Percentiles rank a stretch among this genome's conserved stretches.
Evolutionary conservation across 2,797 vertebrate species (phyloP).

Genomic region (Chelon labrosus): DNA sequence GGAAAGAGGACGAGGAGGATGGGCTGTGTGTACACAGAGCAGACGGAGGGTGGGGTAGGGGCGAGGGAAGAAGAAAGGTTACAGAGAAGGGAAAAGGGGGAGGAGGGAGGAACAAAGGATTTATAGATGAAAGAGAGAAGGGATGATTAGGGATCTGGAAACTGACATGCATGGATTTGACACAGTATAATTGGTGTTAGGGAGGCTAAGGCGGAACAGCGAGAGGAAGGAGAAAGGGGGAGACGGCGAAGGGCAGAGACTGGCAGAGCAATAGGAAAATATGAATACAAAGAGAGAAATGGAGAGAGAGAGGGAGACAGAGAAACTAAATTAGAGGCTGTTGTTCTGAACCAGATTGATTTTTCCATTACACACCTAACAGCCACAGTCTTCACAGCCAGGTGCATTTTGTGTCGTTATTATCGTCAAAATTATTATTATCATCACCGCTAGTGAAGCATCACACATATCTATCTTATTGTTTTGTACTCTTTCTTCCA

Average conservation of each 20-base stretch:
- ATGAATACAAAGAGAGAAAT: slow-evolving; percentile 42
- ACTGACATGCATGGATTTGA: slow-evolving; percentile 82
- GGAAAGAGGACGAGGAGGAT: slow-evolving; percentile 57
- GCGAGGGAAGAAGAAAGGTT: slow-evolving; percentile 69
- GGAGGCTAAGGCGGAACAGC: slow-evolving; percentile 61
- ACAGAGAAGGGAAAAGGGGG: slow-evolving; percentile 54
- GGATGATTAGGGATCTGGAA: slow-evolving; percentile 81
- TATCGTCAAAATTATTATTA: neutral
- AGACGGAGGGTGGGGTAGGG: slow-evolving; percentile 55
- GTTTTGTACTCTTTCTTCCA: neutral
- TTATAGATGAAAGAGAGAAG: slow-evolving; percentile 78
- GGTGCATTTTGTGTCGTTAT: slow-evolving; percentile 13
- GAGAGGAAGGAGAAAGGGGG: slow-evolving; percentile 34
- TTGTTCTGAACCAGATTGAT: slow-evolving; percentile 22
- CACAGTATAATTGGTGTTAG: slow-evolving; percentile 80
- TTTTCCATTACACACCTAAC: slow-evolving; percentile 32
- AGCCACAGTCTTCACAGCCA: slow-evolving; percentile 7
- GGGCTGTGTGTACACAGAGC: slow-evolving; percentile 40
- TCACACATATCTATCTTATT: neutral
- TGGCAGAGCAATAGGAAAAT: slow-evolving; percentile 30
- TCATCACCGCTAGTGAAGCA: neutral
- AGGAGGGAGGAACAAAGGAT: slow-evolving; percentile 76
- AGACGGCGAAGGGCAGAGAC: slow-evolving; percentile 11
- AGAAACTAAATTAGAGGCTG: slow-evolving; percentile 51
- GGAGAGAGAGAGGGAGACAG: slow-evolving; percentile 21